Percentiles rank a stretch among this genome's conserved stretches.
Evolutionary conservation across 2,113 vertebrate species (phyloP).

Genomic region (Pardalotus punctatus): DNA sequence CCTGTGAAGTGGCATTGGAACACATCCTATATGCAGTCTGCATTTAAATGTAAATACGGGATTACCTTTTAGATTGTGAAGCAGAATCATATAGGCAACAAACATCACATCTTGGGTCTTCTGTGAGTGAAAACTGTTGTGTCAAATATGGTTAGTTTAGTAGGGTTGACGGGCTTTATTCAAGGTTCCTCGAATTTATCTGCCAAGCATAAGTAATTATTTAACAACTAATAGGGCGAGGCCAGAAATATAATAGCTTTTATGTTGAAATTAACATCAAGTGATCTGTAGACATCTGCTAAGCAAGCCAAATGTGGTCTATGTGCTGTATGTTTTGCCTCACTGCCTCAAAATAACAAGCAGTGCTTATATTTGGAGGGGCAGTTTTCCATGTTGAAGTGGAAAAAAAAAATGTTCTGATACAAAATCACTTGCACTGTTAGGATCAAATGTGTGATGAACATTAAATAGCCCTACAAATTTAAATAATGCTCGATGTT

Average conservation of each 20-base stretch:
- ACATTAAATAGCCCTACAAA: slow-evolving; percentile 68
- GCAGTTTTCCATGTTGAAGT: slow-evolving; percentile 59
- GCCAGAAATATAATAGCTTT: slow-evolving; percentile 71
- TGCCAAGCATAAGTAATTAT: slow-evolving; percentile 72
- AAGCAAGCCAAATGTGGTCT: slow-evolving; percentile 66
- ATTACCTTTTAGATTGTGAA: slow-evolving; percentile 49
- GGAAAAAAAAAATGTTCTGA: slow-evolving; percentile 35
- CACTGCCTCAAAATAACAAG: slow-evolving; percentile 78
- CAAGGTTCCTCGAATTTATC: slow-evolving; percentile 44
- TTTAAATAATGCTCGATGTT: slow-evolving; percentile 53
- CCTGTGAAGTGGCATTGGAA: slow-evolving; percentile 43
- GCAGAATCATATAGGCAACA: slow-evolving; percentile 31
- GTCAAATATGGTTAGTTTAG: slow-evolving; percentile 69
- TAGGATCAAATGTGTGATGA: slow-evolving; percentile 48
- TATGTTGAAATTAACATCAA: slow-evolving; percentile 72
- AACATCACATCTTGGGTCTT: neutral
- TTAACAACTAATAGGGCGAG: slow-evolving; percentile 71
- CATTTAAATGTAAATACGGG: slow-evolving; percentile 44
- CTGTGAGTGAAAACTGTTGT: slow-evolving; percentile 51
- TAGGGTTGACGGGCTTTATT: slow-evolving; percentile 59
- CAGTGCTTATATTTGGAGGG: slow-evolving; percentile 50
- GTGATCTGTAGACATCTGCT: slow-evolving; percentile 72
- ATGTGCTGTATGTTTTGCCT: slow-evolving; percentile 68
- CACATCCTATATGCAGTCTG: slow-evolving; percentile 31
- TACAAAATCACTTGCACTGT: slow-evolving; percentile 57